phyloP scores from a whole-genome alignment of 2,797 vertebrate genomes.

The Chlorospingus flavigularis region DNA sequence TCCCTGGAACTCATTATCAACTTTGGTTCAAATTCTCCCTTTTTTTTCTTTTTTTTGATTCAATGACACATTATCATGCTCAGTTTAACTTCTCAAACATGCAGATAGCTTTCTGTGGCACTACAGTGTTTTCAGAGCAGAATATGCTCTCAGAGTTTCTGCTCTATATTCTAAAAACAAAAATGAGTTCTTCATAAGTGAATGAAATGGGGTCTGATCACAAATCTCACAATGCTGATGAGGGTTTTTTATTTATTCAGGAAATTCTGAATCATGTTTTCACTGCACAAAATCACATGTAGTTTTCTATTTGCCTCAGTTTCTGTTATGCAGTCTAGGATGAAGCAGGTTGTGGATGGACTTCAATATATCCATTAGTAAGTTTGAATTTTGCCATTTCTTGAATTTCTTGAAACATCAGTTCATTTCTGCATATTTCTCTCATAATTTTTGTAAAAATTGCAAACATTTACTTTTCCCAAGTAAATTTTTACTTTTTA shows the following conservation, averaged over 20 bases:
- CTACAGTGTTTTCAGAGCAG: background rate
- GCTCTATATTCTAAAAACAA: conserved; percentile 66
- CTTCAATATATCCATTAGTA: background rate
- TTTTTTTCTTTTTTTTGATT: background rate
- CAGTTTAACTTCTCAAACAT: conserved; percentile 34
- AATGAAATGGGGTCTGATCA: background rate
- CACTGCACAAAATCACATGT: background rate
- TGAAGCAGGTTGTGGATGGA: background rate
- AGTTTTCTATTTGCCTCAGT: background rate
- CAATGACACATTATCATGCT: background rate
- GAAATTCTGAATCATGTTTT: background rate
- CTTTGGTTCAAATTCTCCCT: background rate
- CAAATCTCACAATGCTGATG: background rate
- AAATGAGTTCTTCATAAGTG: background rate
- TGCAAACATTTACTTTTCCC: background rate
- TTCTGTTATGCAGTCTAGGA: background rate
- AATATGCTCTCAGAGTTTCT: conserved; percentile 40
- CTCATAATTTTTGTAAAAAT: background rate
- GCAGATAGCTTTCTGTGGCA: background rate
- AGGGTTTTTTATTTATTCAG: background rate
- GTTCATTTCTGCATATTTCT: background rate
- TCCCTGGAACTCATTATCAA: conserved; percentile 39
- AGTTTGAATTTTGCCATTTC: background rate
- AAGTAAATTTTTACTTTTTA: background rate
- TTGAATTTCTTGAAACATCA: background rate